Evolutionary conservation across 2,113 vertebrate genomes (phyloP).

Genomic region (Gopherus flavomarginatus): DNA sequence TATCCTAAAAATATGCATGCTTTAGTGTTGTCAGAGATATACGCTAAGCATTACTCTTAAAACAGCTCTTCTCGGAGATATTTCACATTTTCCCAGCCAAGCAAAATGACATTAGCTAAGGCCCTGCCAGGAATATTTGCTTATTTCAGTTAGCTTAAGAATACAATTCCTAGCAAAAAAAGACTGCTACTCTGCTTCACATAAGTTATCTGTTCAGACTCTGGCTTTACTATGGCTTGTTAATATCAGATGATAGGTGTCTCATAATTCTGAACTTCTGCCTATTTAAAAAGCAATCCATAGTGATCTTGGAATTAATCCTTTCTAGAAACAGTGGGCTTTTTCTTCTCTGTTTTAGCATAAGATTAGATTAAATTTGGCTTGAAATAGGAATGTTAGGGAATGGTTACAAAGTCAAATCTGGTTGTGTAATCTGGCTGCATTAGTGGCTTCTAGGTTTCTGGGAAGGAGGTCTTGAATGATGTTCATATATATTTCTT

Average conservation of each 20-base stretch:
- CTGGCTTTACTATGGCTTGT: slow-evolving; percentile 39
- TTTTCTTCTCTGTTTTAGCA: slow-evolving; percentile 16
- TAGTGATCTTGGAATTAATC: background rate
- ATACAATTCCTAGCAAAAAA: slow-evolving; percentile 42
- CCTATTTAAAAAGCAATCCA: background rate
- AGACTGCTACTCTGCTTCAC: slow-evolving; percentile 30
- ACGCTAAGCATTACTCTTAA: background rate
- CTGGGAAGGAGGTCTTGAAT: slow-evolving; percentile 66
- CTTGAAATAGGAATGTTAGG: slow-evolving; percentile 3
- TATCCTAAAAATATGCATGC: slow-evolving; percentile 62
- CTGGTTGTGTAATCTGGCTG: slow-evolving; percentile 49
- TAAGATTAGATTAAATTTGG: slow-evolving; percentile 20
- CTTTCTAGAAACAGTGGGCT: background rate
- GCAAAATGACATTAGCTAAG: slow-evolving; percentile 48
- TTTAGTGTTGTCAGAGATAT: background rate
- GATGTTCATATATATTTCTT: slow-evolving; percentile 64
- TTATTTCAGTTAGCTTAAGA: slow-evolving; percentile 63
- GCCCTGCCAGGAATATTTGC: slow-evolving; percentile 61
- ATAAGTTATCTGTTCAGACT: slow-evolving; percentile 28
- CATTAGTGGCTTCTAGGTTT: slow-evolving; percentile 68
- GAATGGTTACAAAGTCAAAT: slow-evolving; percentile 52
- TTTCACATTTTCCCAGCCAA: slow-evolving; percentile 63
- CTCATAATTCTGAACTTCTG: slow-evolving; percentile 1
- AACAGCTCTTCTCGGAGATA: slow-evolving; percentile 52
- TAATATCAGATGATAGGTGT: background rate